Evolutionary conservation across 2,888 invertebrate genomes (phyloP).

Genomic region (Didymodactylos carnosus): DNA sequence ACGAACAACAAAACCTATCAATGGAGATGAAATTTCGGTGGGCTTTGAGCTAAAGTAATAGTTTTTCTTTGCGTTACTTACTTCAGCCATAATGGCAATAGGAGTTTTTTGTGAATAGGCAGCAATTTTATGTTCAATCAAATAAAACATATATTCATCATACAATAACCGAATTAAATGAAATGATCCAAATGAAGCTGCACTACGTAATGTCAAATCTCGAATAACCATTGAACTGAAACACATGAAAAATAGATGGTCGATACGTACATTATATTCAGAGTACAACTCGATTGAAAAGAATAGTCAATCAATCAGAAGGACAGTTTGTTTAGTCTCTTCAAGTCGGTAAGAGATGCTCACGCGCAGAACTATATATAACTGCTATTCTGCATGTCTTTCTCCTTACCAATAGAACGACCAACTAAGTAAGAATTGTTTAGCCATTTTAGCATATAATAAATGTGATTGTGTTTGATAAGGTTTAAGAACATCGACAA

Average conservation of each 20-base stretch:
- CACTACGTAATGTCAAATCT: constrained; percentile 79
- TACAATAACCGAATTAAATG: constrained; percentile 87
- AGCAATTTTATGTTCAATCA: constrained; percentile 88
- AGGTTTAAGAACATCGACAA: constrained; percentile 65
- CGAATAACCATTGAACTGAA: constrained; percentile 86
- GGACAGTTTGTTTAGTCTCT: no score
- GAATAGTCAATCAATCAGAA: no score
- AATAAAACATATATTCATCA: constrained; percentile 96
- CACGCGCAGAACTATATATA: no score
- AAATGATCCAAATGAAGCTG: constrained; percentile 94
- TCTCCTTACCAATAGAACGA: constrained; percentile 65
- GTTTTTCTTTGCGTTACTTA: neutral
- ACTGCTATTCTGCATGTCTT: no score
- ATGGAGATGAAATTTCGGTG: no score
- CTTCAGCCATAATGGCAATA: constrained; percentile 50
- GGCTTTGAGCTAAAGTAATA: neutral
- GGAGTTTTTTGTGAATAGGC: constrained; percentile 69
- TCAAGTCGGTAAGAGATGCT: no score
- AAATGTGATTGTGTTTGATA: constrained; percentile 47
- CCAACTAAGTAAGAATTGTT: constrained; percentile 90
- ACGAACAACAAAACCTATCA: no score
- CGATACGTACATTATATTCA: constrained; percentile 1
- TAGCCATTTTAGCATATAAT: constrained; percentile 24
- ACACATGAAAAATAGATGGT: neutral
- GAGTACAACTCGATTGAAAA: neutral